Evolutionary conservation across 2,113 vertebrate genomes (phyloP).

Genomic region (Anoplopoma fimbria): DNA sequence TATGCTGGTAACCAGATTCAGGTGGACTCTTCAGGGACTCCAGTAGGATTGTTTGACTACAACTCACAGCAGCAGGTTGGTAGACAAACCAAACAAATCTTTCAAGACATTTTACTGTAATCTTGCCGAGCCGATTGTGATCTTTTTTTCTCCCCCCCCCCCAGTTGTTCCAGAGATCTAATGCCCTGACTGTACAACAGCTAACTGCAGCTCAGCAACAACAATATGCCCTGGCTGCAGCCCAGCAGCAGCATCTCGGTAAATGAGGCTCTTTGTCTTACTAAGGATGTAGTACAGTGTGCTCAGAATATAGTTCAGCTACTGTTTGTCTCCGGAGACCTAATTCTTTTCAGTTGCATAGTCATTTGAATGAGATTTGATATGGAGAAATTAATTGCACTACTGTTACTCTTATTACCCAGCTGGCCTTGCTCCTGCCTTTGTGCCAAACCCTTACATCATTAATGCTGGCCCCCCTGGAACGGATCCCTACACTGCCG

Average conservation of each 20-base stretch:
- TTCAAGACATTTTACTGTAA: background rate
- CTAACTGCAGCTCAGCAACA: conserved; percentile 97
- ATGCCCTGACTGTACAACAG: conserved; percentile 93
- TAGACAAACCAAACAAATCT: conserved; percentile 12
- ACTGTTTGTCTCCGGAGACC: background rate
- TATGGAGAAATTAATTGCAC: conserved; percentile 19
- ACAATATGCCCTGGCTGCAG: conserved; percentile 95
- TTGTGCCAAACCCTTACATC: conserved; percentile 99
- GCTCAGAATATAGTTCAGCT: background rate
- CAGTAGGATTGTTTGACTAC: conserved; percentile 98
- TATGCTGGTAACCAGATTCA: conserved; percentile 97
- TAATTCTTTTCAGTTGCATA: background rate
- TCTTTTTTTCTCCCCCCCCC: background rate
- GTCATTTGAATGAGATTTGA: conserved; percentile 25
- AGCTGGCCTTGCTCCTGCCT: conserved; percentile 97
- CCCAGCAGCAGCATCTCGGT: conserved; percentile 98
- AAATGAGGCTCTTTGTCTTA: conserved; percentile 56
- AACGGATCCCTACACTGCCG: conserved; percentile 95
- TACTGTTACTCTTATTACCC: conserved; percentile 69
- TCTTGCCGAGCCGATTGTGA: conserved; percentile 27
- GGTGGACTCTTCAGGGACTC: conserved; percentile 95
- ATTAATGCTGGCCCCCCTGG: conserved; percentile 96
- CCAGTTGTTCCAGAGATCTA: conserved; percentile 96
- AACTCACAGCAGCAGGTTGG: conserved; percentile 96
- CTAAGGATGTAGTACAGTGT: background rate